Evolutionary conservation across 1,140 invertebrate genomes (phyloP).

Genomic region (Notospermus geniculatus): DNA sequence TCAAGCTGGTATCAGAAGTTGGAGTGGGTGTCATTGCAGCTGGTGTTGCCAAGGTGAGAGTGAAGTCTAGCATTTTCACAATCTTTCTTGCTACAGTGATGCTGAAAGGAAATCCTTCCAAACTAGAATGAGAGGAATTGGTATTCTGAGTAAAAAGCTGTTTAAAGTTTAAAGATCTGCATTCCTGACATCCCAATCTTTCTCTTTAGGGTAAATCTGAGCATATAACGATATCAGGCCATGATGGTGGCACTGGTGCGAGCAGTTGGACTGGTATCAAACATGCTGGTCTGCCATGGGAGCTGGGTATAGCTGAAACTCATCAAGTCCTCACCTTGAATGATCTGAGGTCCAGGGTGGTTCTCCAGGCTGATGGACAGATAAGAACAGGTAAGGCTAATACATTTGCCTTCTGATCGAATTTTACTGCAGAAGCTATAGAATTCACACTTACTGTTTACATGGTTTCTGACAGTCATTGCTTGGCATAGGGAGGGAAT

Average conservation of each 20-base stretch:
- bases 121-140: no score
- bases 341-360: constrained; percentile 88
- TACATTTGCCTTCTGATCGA: no score
- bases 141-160: constrained; percentile 3
- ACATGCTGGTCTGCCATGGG: constrained; percentile 94
- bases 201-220: constrained; percentile 85
- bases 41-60: constrained; percentile 87
- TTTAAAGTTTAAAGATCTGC: constrained; percentile 2
- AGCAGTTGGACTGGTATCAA: constrained; percentile 95
- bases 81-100: background rate
- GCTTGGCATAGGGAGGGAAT: background rate
- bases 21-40: constrained; percentile 97
- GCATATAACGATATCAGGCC: constrained; percentile 97
- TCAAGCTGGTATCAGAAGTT: constrained; percentile 97
- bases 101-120: no score
- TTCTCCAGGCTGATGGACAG: constrained; percentile 74
- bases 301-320: constrained; percentile 94
- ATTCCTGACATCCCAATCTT: constrained; percentile 19
- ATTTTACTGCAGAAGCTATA: no score
- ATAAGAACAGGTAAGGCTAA: constrained; percentile 46
- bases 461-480: no score
- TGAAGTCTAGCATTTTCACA: constrained; percentile 2
- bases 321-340: constrained; percentile 94
- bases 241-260: constrained; percentile 97
- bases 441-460: no score